Evolutionary conservation across 2,797 vertebrate species (phyloP).

Genomic region (Aotus griseimembra): DNA sequence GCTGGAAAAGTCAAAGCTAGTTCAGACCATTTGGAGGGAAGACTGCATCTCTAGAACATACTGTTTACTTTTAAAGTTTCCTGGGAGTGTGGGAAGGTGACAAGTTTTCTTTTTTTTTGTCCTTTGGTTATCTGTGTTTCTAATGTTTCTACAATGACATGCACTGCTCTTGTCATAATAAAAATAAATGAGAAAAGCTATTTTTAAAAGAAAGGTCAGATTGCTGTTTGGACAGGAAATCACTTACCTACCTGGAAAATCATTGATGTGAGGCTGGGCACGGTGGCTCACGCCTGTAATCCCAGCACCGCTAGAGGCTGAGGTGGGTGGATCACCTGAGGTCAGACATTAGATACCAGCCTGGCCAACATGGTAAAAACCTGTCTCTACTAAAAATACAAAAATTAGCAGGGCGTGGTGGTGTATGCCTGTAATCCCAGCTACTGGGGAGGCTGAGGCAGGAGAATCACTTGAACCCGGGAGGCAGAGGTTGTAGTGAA

Average conservation of each 20-base stretch:
- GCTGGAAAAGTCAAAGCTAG: constrained; percentile 25
- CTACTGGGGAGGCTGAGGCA: too few species aligned
- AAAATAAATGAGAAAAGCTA: constrained; percentile 14
- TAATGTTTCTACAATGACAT: neutral
- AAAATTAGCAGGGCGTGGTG: too few species aligned
- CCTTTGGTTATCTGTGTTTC: constrained; percentile 42
- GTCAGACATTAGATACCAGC: too few species aligned
- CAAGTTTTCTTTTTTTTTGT: neutral
- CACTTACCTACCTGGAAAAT: neutral
- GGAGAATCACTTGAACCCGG: too few species aligned
- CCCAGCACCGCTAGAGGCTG: too few species aligned
- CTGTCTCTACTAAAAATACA: too few species aligned
- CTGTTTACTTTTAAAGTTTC: neutral
- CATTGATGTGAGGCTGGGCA: neutral
- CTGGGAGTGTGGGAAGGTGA: neutral
- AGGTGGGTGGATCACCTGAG: too few species aligned
- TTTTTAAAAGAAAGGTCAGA: neutral
- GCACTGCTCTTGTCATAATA: neutral
- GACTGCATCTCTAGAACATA: neutral
- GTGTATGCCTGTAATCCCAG: too few species aligned
- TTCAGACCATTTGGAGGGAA: neutral
- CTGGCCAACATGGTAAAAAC: too few species aligned
- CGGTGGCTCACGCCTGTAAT: too few species aligned
- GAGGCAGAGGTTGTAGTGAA: too few species aligned
- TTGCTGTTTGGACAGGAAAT: neutral